Evolutionary conservation across 2,113 vertebrate species (phyloP), one percentile per base, ranked within the genome.

Genomic region (Brachyhypopomus gauderio): DNA sequence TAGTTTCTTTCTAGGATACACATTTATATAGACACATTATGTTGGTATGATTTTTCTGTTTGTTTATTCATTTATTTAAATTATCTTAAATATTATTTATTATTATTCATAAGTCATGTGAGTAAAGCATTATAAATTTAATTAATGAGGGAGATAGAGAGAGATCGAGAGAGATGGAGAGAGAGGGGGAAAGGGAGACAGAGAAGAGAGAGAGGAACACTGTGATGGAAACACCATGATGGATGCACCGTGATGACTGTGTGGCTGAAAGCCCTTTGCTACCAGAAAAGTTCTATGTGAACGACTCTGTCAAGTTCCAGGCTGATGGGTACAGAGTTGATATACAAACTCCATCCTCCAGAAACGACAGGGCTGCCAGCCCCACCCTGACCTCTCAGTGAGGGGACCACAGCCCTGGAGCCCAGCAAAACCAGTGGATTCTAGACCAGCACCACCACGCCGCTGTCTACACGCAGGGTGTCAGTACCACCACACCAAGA

Each of bases 321-420:
- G 56, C 48, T 25, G 41, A 69, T 34, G 30, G 34, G 45, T 77
- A 79, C 58, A 22, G 55, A 86, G 72, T 78, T 75, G 79, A 86
- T 87, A 81, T 86, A 83, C 84, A 85, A 80, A 81, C 79, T 83
- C 72, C 74, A 79, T 85, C 85, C 75, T 25, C 60, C 69, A 75
- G 69, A 78, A 85, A 84, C 85, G 58, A 81, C 80, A 85, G 80
- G 79, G 84, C 80, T 71, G 48, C 84, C 72, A 77, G 81, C 72
- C 77, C 22, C 77, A 70, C 20, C 52, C 63, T 74, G 62, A 22
- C 77, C 72, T 83, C 34, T 16, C 52, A 72, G 66, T 72, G 56
- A 79, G 75, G 41, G 70, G 73, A 20, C 63, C 63, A 81, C 79
- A 79, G 67, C 79, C 72, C 69, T 78, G 14, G 6, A 45, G 41